Conservation (phyloP, 1,140 invertebrate species). For the Oryctes rhinoceros region DNA sequence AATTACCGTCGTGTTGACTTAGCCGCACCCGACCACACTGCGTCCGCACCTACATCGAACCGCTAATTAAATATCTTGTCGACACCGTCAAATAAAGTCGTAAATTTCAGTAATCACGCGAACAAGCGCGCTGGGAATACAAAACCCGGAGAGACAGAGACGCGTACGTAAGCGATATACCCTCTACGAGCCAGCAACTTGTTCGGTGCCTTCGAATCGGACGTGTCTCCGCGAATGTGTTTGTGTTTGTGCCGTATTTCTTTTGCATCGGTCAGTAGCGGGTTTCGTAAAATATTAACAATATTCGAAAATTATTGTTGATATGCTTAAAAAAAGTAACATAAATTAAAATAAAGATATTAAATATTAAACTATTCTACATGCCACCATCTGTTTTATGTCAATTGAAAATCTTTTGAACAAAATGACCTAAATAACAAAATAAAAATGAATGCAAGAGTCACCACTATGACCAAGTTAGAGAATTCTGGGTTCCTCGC, state of each 20-base stretch:
- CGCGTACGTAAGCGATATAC: constrained; percentile 20
- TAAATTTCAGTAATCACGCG: constrained; percentile 55
- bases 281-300: neutral
- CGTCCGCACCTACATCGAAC: constrained; percentile 55
- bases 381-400: too few relatives aligned
- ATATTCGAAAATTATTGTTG: too few relatives aligned
- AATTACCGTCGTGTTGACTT: constrained; percentile 53
- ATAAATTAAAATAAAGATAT: too few relatives aligned
- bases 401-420: too few relatives aligned
- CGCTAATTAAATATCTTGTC: constrained; percentile 57
- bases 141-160: neutral
- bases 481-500: too few relatives aligned
- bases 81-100: constrained; percentile 54
- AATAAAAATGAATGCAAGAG: too few relatives aligned
- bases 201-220: neutral
- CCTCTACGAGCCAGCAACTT: neutral
- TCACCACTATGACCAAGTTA: too few relatives aligned
- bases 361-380: too few relatives aligned
- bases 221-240: neutral
- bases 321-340: too few relatives aligned
- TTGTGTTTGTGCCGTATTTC: neutral
- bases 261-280: neutral
- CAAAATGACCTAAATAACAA: too few relatives aligned
- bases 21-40: constrained; percentile 49
- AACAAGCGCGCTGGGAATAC: constrained; percentile 46